These are phyloP conservation scores for Pseudoips prasinana DNA, from an alignment of 2,888 invertebrate species.

Conservation along the genomic window DNA sequence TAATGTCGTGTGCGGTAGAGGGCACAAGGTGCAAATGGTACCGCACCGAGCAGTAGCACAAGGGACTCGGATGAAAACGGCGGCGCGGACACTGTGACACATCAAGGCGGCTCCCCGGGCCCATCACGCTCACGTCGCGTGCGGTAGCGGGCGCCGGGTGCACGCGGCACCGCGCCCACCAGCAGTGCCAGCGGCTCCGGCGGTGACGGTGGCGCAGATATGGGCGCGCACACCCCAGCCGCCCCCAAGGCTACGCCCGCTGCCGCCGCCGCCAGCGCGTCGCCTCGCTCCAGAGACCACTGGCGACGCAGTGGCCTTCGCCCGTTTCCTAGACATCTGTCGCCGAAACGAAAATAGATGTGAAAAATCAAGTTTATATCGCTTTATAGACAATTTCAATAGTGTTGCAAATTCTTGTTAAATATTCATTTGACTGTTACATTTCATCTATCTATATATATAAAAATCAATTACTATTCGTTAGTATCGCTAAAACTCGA, in stretches of 20 bases:
- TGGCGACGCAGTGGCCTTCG: slow-evolving; percentile 56
- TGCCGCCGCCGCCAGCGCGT: slow-evolving; percentile 54
- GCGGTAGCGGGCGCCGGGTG: slow-evolving; percentile 47
- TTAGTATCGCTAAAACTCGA: too few species aligned
- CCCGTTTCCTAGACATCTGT: slow-evolving; percentile 40
- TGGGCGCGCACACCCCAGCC: slow-evolving; percentile 8
- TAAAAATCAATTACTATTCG: neutral
- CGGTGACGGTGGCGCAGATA: slow-evolving; percentile 22
- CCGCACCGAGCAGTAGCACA: slow-evolving; percentile 5
- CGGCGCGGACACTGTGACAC: too few species aligned
- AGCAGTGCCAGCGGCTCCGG: slow-evolving; percentile 33
- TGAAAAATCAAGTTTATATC: neutral
- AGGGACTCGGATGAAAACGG: slow-evolving; percentile 10
- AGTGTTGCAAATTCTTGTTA: too few species aligned
- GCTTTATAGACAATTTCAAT: too few species aligned
- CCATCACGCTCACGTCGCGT: slow-evolving; percentile 39
- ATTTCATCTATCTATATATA: too few species aligned
- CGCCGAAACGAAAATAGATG: neutral
- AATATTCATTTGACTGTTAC: too few species aligned
- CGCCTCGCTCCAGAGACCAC: slow-evolving; percentile 71
- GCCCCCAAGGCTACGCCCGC: slow-evolving; percentile 28
- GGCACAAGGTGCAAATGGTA: neutral
- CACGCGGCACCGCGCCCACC: slow-evolving; percentile 22
- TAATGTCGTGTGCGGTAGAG: too few species aligned
- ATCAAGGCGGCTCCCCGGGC: slow-evolving; percentile 41